Evolutionary conservation across 2,113 vertebrate species (phyloP).

Genomic region (Trematomus loennbergii): DNA sequence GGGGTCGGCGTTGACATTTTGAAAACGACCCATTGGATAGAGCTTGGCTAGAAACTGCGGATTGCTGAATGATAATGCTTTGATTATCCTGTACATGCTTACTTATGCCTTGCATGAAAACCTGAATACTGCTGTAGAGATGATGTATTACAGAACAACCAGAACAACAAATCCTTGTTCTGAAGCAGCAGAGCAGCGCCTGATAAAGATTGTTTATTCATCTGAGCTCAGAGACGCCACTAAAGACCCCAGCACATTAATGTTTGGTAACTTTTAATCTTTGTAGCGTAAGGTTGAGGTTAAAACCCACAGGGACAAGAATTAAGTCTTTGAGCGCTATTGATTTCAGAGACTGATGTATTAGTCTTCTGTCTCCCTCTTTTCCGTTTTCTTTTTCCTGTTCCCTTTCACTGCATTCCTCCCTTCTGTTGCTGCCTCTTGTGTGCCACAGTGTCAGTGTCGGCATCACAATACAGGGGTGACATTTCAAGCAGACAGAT

Average conservation of each 20-base stretch:
- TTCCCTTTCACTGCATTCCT: constrained; percentile 7
- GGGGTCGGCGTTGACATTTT: constrained; percentile 46
- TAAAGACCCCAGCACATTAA: not conserved
- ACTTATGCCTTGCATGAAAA: constrained; percentile 17
- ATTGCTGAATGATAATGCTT: constrained; percentile 44
- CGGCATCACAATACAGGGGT: constrained; percentile 77
- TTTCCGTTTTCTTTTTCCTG: constrained; percentile 7
- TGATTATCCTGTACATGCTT: constrained; percentile 37
- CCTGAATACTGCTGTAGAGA: not conserved
- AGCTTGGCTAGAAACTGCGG: constrained; percentile 13
- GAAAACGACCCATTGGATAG: constrained; percentile 25
- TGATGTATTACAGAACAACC: not conserved
- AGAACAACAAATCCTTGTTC: constrained; percentile 6
- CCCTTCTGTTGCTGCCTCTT: constrained; percentile 20
- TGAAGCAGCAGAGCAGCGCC: not conserved
- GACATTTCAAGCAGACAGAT: constrained; percentile 86
- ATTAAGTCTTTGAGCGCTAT: not conserved
- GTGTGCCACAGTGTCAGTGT: constrained; percentile 61
- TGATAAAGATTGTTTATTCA: not conserved
- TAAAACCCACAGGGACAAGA: constrained; percentile 23
- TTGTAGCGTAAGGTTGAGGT: constrained; percentile 36
- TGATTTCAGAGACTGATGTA: constrained; percentile 23
- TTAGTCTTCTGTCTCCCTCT: not conserved
- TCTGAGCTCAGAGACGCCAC: not conserved
- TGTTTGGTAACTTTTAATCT: constrained; percentile 29